Percentiles rank a stretch among this genome's conserved stretches.
Conservation (phyloP, 2,113 vertebrate species). For the Genyomyrus donnyi region DNA sequence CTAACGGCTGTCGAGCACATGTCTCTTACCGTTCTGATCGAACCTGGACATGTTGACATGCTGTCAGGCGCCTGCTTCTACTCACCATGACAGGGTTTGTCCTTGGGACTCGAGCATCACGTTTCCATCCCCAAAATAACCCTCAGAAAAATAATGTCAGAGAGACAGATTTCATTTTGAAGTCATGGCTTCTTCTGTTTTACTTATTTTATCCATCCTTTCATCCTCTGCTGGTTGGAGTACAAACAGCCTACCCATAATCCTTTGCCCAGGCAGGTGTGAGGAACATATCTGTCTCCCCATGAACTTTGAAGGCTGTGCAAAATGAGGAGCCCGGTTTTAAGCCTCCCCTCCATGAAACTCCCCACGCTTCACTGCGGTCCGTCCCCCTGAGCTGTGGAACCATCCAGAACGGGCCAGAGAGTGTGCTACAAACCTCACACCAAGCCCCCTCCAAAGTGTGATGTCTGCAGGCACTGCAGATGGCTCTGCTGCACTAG, state of each 20-base stretch:
- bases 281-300: neutral
- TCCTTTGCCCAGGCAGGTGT: conserved; percentile 14
- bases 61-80: neutral
- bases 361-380: neutral
- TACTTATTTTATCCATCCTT: neutral
- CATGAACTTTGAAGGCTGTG: neutral
- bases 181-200: conserved; percentile 15
- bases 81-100: neutral
- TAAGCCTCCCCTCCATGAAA: neutral
- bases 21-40: neutral
- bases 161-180: neutral
- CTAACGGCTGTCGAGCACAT: neutral
- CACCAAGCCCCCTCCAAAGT: neutral
- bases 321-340: neutral
- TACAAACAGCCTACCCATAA: conserved; percentile 13
- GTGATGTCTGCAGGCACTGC: neutral
- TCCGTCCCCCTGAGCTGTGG: neutral
- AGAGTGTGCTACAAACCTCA: neutral
- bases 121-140: neutral
- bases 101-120: conserved; percentile 32
- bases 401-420: neutral
- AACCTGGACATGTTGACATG: neutral
- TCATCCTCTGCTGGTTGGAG: neutral
- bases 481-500: neutral
- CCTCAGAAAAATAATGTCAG: neutral